These are phyloP conservation scores for Smittia sp. DNA, from an alignment of 2,888 invertebrate genomes.

Conservation along the genomic window DNA sequence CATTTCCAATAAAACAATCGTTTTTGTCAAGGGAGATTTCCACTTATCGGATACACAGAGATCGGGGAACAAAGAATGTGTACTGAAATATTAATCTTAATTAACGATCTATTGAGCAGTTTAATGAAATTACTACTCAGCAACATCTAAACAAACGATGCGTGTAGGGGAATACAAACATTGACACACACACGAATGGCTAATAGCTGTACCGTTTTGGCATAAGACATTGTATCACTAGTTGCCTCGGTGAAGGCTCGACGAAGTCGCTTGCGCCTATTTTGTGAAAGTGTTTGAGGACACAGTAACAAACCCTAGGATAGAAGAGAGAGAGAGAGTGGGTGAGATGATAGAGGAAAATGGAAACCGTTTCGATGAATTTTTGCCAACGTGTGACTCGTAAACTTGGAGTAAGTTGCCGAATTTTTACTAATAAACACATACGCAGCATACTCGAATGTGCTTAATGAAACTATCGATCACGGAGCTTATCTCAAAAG, in stretches of 20 bases:
- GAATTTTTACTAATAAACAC: too few relatives aligned
- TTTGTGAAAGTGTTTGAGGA: conserved; percentile 86
- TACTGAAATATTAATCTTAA: too few relatives aligned
- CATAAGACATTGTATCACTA: conserved; percentile 82
- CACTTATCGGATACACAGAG: too few relatives aligned
- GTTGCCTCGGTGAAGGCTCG: conserved; percentile 88
- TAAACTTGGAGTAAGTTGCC: too few relatives aligned
- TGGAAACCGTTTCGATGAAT: background rate
- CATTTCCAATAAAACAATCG: too few relatives aligned
- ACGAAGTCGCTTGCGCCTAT: conserved; percentile 78
- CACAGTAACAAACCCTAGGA: conserved; percentile 81
- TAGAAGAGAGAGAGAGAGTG: background rate
- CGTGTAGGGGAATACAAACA: too few relatives aligned
- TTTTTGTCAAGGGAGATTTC: too few relatives aligned
- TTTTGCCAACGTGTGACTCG: too few relatives aligned
- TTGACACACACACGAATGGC: background rate
- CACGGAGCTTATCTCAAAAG: background rate
- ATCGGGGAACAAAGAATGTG: too few relatives aligned
- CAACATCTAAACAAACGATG: too few relatives aligned
- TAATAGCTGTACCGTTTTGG: conserved; percentile 75
- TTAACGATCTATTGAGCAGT: too few relatives aligned
- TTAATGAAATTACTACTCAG: too few relatives aligned
- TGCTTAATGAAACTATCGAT: conserved; percentile 20
- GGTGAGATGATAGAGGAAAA: background rate
- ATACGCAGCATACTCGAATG: background rate